Base-by-base conservation (phyloP, 2,888 invertebrate genomes). In the Diadegma fenestrale region DNA sequence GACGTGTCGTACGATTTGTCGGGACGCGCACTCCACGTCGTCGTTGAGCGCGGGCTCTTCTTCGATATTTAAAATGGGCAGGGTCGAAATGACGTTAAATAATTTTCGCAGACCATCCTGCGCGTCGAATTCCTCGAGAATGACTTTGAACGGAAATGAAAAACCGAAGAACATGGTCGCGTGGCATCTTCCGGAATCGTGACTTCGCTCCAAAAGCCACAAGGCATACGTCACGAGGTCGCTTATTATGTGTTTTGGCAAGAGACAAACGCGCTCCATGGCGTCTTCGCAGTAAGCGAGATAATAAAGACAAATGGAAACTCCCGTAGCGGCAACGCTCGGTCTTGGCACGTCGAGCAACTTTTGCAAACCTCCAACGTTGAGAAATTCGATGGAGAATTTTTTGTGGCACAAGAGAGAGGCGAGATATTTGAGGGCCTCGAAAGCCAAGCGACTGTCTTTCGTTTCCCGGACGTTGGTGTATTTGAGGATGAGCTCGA, bases 81-180 rank as follows among this genome's bases (percentile, higher is more conserved):
- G 95, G 0, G 98, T 98, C 43, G 98, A 96, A 91, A 98, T 96
- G 96, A 99, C 98, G 95, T 99, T 99, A 94, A 98, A 98, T 1
- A 99, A 95, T 93, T 98, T 98, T 17, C 99, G 95, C 5, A 99
- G 95, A 0, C 99, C 99, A 94, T 99, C 99, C 94, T 98, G 96
- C n/a, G 94, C 95, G 94, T 99, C 99, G 92, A 99, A 99, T 93
- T 99, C 97, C 89, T 99, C 98, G 10, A 99, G 94, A 91, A 99
- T 98, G 0, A 98, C 96, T 89, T 97, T 96, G 94, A 99, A 99
- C 89, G 98, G 97, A 94, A 99, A 99, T 8, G 98, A 97, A 71
- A 99, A 96, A 0, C 98, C 98, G 93, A 99, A 99, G 94, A 99
- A 99, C 98, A 99, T 99, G 37, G 99, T 98, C 2, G 99, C 99